Evolutionary conservation across 2,113 vertebrate genomes (phyloP), one percentile per base, ranked within the genome.

Genomic region (Lates calcarifer): DNA sequence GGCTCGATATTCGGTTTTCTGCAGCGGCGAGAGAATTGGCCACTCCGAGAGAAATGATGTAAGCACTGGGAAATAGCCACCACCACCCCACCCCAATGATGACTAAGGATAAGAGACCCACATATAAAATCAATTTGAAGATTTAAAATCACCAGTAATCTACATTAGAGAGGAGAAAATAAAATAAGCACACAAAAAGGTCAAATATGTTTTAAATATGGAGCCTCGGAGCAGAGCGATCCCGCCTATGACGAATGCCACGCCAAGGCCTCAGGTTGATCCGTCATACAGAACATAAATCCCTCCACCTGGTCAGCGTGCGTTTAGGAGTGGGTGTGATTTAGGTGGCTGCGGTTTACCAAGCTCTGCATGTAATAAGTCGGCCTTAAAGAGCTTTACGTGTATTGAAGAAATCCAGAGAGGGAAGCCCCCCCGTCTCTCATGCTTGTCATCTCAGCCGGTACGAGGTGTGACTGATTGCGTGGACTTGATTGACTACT

Each of bases 401-500:
- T 81, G 81, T 65, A 79, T 63, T 67, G 77, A 76, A 81, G 79
- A 85, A 85, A 70, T 69, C 70, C 77, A 81, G 65, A 53, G 63
- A 84, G 79, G 77, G 49, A 66, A 78, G 65, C 74, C 41, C 33
- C 41, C 33, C 78, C 77, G 81, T 77, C 85, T 81, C 85, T 85
- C 82, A 74, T 81, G 76, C 73, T 81, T 82, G 88, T 89, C 91
- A 83, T 47, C 70, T 63, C 56, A 47, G 69, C 83, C 13, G 47
- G 79, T 82, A 82, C 43, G 41, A 81, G 76, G 81, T 61, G 81
- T 94, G 93, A 94, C 89, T 86, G 90, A 94, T 94, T 85, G 86
- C 22, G 17, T 62, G 0, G 74, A 91, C 83, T 78, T 93, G 93
- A 95, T 93, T 68, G 90, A 93, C 92, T 94, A 84, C 92, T 93